phyloP scores from a whole-genome alignment of 2,113 vertebrate species.

The Rana temporaria region DNA sequence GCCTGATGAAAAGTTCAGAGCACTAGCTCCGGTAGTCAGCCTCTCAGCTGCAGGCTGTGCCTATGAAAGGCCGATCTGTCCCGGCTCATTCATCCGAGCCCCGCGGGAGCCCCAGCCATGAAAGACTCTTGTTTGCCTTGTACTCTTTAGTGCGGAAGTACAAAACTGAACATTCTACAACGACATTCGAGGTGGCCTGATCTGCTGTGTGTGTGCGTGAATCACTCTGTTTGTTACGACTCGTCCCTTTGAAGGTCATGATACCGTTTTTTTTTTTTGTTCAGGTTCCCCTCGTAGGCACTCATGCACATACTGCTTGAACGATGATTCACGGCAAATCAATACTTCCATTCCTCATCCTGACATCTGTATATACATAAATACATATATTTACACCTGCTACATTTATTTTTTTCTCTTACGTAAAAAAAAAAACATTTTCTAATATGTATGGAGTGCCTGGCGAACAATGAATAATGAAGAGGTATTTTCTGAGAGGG shows the following conservation, averaged over 20 bases:
- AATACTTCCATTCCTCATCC: slow-evolving; percentile 45
- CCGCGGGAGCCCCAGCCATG: slow-evolving; percentile 64
- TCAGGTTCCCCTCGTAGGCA: slow-evolving; percentile 14
- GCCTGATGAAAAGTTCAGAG: slow-evolving; percentile 89
- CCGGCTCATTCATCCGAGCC: slow-evolving; percentile 73
- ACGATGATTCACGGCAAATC: slow-evolving; percentile 48
- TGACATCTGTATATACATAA: slow-evolving; percentile 49
- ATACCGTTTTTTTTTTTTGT: slow-evolving; percentile 21
- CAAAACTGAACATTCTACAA: slow-evolving; percentile 70
- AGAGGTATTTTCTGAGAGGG: background rate
- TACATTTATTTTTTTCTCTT: background rate
- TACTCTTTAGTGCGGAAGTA: slow-evolving; percentile 61
- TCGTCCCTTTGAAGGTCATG: slow-evolving; percentile 50
- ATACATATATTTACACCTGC: slow-evolving; percentile 31
- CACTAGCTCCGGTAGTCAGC: slow-evolving; percentile 82
- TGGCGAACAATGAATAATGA: slow-evolving; percentile 33
- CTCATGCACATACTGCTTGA: slow-evolving; percentile 9
- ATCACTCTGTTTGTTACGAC: slow-evolving; percentile 35
- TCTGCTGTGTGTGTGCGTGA: slow-evolving; percentile 61
- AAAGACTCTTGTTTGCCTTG: slow-evolving; percentile 65
- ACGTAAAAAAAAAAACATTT: slow-evolving; percentile 1
- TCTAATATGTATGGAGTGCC: slow-evolving; percentile 2
- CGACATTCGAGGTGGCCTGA: slow-evolving; percentile 60
- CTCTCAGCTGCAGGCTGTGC: slow-evolving; percentile 77
- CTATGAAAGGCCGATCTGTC: slow-evolving; percentile 78